These are phyloP conservation scores for Drosophila melanica DNA, from an alignment of 1,140 invertebrate genomes.

Conservation along the genomic window DNA sequence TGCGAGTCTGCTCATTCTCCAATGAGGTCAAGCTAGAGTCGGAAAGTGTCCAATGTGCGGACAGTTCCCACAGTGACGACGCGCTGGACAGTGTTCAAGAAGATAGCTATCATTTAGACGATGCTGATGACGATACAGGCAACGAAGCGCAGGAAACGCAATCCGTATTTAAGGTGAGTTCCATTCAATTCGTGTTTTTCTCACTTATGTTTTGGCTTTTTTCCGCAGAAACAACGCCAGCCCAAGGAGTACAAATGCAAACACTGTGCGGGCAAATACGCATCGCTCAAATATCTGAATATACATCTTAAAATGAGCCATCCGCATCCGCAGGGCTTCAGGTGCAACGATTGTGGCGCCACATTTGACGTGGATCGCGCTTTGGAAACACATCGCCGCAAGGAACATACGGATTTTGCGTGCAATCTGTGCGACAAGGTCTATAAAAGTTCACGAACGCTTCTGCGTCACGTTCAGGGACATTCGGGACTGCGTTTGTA, in stretches of 20 bases:
- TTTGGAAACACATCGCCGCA: slow-evolving; percentile 58
- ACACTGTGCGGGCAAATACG: slow-evolving; percentile 61
- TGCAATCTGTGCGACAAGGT: slow-evolving; percentile 67
- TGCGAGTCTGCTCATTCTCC: slow-evolving; percentile 10
- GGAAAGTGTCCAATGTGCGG: neutral
- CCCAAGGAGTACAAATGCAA: slow-evolving; percentile 60
- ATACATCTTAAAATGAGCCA: slow-evolving; percentile 66
- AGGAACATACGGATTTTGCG: slow-evolving; percentile 56
- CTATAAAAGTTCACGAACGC: slow-evolving; percentile 61
- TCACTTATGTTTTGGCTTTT: neutral
- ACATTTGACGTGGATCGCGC: slow-evolving; percentile 63
- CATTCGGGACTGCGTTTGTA: slow-evolving; percentile 63
- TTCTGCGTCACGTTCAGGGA: slow-evolving; percentile 62
- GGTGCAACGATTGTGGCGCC: slow-evolving; percentile 64
- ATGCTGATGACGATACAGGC: slow-evolving; percentile 10
- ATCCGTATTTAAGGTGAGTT: slow-evolving; percentile 56
- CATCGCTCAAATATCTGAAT: slow-evolving; percentile 64
- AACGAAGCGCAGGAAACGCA: slow-evolving; percentile 28
- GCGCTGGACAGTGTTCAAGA: slow-evolving; percentile 3
- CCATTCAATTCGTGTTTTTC: neutral
- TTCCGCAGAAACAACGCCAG: slow-evolving; percentile 36
- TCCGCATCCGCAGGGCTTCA: slow-evolving; percentile 65
- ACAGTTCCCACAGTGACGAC: slow-evolving; percentile 7
- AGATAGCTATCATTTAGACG: neutral
- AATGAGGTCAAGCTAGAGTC: slow-evolving; percentile 1